phyloP scores from a whole-genome alignment of 2,888 invertebrate species.

The Lordiphosa andalusiaca region DNA sequence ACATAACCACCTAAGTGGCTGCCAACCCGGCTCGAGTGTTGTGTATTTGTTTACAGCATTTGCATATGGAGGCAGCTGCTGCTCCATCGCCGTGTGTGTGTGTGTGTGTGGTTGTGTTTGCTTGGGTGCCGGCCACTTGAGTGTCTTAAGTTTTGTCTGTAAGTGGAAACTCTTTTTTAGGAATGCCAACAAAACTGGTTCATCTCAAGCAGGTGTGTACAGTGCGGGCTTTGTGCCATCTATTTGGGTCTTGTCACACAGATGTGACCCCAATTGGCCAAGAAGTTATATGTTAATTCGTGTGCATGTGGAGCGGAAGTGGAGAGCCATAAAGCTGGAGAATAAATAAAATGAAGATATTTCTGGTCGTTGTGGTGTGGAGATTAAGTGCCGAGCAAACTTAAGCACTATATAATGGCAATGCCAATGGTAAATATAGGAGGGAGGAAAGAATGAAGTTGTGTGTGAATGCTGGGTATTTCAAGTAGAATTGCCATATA shows the following conservation, averaged over 20 bases:
- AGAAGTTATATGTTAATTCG: constrained; percentile 19
- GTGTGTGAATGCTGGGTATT: no score
- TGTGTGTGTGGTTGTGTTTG: constrained; percentile 32
- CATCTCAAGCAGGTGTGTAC: constrained; percentile 38
- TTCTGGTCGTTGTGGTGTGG: constrained; percentile 4
- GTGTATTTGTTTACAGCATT: constrained; percentile 23
- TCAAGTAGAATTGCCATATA: no score
- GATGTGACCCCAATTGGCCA: constrained; percentile 56
- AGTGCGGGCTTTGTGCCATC: constrained; percentile 40
- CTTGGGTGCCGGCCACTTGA: constrained; percentile 52
- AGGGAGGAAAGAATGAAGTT: neutral
- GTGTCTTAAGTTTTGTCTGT: constrained; percentile 64
- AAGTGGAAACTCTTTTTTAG: constrained; percentile 62
- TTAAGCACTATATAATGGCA: neutral
- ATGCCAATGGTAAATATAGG: constrained; percentile 7
- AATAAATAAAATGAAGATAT: constrained; percentile 1
- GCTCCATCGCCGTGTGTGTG: constrained; percentile 19
- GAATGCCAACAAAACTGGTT: constrained; percentile 67
- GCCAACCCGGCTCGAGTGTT: constrained; percentile 11
- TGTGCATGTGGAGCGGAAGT: constrained; percentile 54
- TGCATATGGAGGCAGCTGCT: constrained; percentile 30
- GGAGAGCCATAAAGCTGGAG: constrained; percentile 1
- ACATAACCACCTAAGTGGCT: constrained; percentile 32
- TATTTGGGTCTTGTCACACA: constrained; percentile 20
- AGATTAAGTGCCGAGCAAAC: no score